Base-by-base conservation (phyloP, 2,113 vertebrate genomes). In the Poeciliopsis retropinna region DNA sequence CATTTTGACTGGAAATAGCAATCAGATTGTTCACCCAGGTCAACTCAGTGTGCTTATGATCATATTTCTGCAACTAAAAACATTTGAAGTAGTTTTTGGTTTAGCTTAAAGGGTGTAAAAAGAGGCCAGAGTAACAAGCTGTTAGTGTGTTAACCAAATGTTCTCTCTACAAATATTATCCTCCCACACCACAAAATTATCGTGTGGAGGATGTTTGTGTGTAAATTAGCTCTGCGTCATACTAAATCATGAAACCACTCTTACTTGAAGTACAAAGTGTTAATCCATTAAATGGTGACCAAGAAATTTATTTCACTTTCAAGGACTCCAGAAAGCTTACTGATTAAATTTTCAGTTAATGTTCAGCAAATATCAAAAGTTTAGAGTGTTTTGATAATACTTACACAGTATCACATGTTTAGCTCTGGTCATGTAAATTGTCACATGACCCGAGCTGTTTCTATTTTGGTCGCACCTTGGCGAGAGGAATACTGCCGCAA, bases 41-140 rank as follows among this genome's bases (percentile, higher is more conserved):
- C 31, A 64, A 57, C 10, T 73, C 39, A 31, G 29, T 65, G 69
- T 19, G 22, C 27, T 32, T 32, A 19, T 44, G 22, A 64, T 81
- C 34, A 67, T 39, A 64, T 64, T 64, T 15, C 22, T 54, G 39
- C 15, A 8, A 27, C 39, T 66, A 15, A 75, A 66, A 64, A n/a
- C 17, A 47, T 34, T 51, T 70, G 29, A 75, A 60, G 15, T 28
- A 68, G 27, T 5, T 51, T 11, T 51, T 11, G 29, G 1, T 12
- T 51, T 51, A 51, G 9, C 41, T 19, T 30, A 10, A 68, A 22
- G 22, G 31, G 22, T 51, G 47, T 54, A 5, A 69, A 51, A 28
- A 29, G 39, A n/a, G 64, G 11, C 32, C n/a, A 28, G 25, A n/a
- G 51, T n/a, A 57, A 57, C 3, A n/a, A 25, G 51, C 51, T n/a